Base-by-base conservation (phyloP, 2,888 invertebrate genomes). In the Antheraea yamamai region DNA sequence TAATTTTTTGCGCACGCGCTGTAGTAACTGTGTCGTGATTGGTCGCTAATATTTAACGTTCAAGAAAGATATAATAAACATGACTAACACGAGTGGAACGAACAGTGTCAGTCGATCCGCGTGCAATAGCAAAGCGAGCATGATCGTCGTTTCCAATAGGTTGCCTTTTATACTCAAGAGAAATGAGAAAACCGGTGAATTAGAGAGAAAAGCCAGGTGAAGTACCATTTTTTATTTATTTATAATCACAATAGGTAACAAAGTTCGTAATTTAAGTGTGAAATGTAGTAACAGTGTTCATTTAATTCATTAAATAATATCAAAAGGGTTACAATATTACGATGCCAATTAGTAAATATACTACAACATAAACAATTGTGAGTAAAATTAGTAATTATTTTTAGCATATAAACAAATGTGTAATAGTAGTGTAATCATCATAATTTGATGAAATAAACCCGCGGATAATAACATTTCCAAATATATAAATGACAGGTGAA, bases 141-240 rank as follows among this genome's bases (percentile, higher is more conserved):
- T 98, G 96, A 98, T 98, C 85, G 98, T 98, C 82, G 98, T 98
- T 77, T 98, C 98, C 81, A 98, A 98, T 93, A 95, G 98, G 82
- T 95, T 98, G 88, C 98, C 98, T 12, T 98, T 98, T 93, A 97
- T 98, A 79, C 95, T 98, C 78, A 96, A 96, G 87, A 96, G 97
- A 88, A 96, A 97, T 94, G 95, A 96, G 75, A 95, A 95, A 83
- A 97, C 97, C 77, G 97, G 97, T 72, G 95, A 96, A 71, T 95
- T 98, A 84, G 96, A 97, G 83, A 96, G 98, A 79, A 97, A 97
- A 91, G 97, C 98, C 86, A 98, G 98, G 98, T 98, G 92, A 16
- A 47, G 64, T 68, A 47, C 26, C 52, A 20, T 55, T 55, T 58
- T 58, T 55, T 16, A 30, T 30, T 30, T 66, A 30, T 66, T 61